phyloP scores from a whole-genome alignment of 2,113 vertebrate species.

The Tympanuchus pallidicinctus region DNA sequence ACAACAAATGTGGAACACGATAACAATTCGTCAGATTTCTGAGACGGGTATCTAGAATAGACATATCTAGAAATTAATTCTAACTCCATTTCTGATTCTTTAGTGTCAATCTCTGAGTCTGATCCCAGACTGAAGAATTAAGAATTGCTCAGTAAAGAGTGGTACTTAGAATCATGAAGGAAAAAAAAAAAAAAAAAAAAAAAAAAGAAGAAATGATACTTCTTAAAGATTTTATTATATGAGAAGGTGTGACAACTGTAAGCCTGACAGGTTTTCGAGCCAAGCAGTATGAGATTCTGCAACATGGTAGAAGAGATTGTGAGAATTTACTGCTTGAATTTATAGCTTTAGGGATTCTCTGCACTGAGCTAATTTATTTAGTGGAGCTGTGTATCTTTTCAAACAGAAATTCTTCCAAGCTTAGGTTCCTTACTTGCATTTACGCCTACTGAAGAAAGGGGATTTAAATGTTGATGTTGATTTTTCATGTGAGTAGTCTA shows the following conservation, averaged over 20 bases:
- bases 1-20: not conserved
- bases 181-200: not conserved
- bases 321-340: not conserved
- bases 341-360: not conserved
- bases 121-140: not conserved
- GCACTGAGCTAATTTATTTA: not conserved
- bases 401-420: not conserved
- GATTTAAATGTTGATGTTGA: not conserved
- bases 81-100: not conserved
- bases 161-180: accelerated
- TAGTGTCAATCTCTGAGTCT: not conserved
- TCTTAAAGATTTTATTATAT: not conserved
- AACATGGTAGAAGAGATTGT: not conserved
- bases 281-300: not conserved
- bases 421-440: not conserved
- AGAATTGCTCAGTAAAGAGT: not conserved
- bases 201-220: not conserved
- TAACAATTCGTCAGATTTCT: not conserved
- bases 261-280: not conserved
- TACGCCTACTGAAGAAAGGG: not conserved
- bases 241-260: not conserved
- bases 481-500: not conserved
- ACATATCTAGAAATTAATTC: not conserved
- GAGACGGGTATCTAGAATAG: not conserved
- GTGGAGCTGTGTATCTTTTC: not conserved